A percentile compares a stretch with the other conserved stretches of the same genome.
phyloP scores from a whole-genome alignment of 2,888 invertebrate species.

The Hemicrepidius hirtus region DNA sequence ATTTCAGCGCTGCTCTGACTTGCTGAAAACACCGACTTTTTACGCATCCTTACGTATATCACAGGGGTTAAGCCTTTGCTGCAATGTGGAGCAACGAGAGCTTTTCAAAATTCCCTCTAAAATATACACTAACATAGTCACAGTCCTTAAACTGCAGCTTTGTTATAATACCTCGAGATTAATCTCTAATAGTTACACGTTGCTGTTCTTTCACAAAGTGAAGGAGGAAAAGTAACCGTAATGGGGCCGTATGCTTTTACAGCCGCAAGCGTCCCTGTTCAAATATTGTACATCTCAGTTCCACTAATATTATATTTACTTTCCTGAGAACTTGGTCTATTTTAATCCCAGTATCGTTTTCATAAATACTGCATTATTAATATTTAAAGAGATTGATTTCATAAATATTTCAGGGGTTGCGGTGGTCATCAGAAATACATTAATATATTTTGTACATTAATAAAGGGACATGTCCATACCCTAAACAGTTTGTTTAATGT shows the following conservation, averaged over 20 bases:
- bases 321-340: constrained; percentile 10
- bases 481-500: constrained; percentile 19
- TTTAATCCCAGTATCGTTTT: constrained; percentile 3
- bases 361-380: constrained; percentile 21
- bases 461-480: background rate
- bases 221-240: background rate
- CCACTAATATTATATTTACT: constrained; percentile 21
- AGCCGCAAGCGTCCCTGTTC: constrained; percentile 20
- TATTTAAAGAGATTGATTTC: background rate
- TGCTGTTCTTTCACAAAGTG: background rate
- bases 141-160: no score
- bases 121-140: background rate
- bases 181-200: no score
- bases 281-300: constrained; percentile 23
- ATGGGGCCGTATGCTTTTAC: constrained; percentile 21
- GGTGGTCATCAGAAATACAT: constrained; percentile 33
- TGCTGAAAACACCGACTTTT: constrained; percentile 49
- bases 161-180: no score
- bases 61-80: constrained; percentile 20
- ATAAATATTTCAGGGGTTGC: constrained; percentile 3
- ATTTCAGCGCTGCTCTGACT: constrained; percentile 48
- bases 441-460: constrained; percentile 19
- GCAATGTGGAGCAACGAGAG: background rate
- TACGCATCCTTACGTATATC: constrained; percentile 42
- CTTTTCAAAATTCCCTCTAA: background rate